Conservation (phyloP, 2,113 vertebrate genomes). For the Junco hyemalis region DNA sequence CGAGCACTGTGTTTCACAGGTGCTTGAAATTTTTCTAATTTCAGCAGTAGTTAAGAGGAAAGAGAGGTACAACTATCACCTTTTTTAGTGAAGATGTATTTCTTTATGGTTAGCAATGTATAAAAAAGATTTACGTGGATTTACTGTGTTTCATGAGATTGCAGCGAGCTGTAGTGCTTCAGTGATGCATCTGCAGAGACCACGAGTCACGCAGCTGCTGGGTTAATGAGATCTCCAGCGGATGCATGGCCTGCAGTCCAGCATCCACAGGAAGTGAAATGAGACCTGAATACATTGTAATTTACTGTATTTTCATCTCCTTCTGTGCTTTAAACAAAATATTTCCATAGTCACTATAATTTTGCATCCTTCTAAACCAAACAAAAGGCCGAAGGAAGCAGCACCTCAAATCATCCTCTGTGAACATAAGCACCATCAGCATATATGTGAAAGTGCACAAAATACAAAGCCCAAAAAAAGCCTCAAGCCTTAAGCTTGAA, state of each 20-base stretch:
- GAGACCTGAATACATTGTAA: background rate
- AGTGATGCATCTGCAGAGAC: background rate
- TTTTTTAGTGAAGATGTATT: background rate
- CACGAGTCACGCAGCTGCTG: background rate
- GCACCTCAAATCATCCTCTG: background rate
- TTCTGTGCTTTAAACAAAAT: background rate
- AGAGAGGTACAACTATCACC: rapidly evolving
- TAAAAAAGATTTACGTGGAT: background rate
- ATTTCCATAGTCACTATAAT: background rate
- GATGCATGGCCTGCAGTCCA: background rate
- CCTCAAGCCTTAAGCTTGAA: background rate
- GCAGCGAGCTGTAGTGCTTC: background rate
- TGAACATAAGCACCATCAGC: background rate
- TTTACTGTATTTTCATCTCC: background rate
- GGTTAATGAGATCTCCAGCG: background rate
- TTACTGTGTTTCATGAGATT: background rate
- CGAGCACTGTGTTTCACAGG: background rate
- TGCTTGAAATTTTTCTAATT: background rate
- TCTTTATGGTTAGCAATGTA: background rate
- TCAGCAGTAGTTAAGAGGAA: background rate
- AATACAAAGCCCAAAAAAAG: background rate
- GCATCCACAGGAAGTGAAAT: background rate
- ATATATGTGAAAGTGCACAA: background rate
- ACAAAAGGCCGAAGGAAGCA: background rate
- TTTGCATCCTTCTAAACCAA: background rate